Conservation (phyloP, 1,140 invertebrate species). For the Lethrus apterus region DNA sequence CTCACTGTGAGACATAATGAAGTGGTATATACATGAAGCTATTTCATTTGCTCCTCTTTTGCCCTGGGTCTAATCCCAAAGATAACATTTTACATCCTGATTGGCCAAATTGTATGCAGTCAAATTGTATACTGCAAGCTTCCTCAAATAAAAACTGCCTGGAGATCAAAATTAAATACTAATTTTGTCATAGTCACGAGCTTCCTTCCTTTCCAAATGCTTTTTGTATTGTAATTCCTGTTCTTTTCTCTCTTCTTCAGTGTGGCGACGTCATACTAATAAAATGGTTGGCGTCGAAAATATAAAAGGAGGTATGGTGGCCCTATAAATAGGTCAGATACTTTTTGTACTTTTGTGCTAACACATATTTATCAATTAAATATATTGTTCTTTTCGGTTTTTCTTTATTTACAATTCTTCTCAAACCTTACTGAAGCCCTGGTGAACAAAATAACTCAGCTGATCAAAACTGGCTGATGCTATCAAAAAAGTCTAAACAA, state of each 20-base stretch:
- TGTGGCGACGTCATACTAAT: too few relatives aligned
- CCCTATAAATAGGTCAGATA: too few relatives aligned
- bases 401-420: too few relatives aligned
- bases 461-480: too few relatives aligned
- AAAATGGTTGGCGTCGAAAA: too few relatives aligned
- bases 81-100: constrained; percentile 32
- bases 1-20: constrained; percentile 23
- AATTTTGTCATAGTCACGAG: not conserved
- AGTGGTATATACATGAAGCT: constrained; percentile 36
- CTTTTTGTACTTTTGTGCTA: too few relatives aligned
- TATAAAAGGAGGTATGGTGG: too few relatives aligned
- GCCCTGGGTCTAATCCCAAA: constrained; percentile 41
- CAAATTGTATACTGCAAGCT: constrained; percentile 43
- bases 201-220: constrained; percentile 23
- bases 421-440: too few relatives aligned
- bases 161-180: constrained; percentile 28
- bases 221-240: constrained; percentile 16
- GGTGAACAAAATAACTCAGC: too few relatives aligned
- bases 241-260: constrained; percentile 17
- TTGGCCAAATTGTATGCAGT: constrained; percentile 37
- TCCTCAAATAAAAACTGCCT: constrained; percentile 42
- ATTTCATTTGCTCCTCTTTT: constrained; percentile 41
- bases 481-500: too few relatives aligned
- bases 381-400: too few relatives aligned
- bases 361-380: too few relatives aligned